Evolutionary conservation across 2,888 invertebrate genomes (phyloP).

Genomic region (Himalopsyche tibetana): DNA sequence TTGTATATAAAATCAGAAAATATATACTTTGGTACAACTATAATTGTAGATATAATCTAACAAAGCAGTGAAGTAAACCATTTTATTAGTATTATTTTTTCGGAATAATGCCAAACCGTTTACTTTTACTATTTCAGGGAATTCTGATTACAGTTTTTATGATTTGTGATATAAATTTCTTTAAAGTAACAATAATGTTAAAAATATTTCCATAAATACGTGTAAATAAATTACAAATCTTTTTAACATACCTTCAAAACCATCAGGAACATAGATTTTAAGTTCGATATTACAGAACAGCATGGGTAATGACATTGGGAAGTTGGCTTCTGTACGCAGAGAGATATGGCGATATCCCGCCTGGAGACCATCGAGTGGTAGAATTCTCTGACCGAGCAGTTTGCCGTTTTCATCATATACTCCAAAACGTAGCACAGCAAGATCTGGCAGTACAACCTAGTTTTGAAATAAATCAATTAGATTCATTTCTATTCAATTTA

Average conservation of each 20-base stretch:
- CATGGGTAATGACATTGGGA: conserved; percentile 99
- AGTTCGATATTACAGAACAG: conserved; percentile 99
- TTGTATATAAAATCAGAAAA: too few relatives aligned
- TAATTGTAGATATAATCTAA: too few relatives aligned
- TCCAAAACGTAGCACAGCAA: conserved; percentile 97
- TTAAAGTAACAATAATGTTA: too few relatives aligned
- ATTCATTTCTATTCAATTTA: too few relatives aligned
- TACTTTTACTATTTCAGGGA: too few relatives aligned
- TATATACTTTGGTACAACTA: too few relatives aligned
- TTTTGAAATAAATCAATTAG: conserved; percentile 17
- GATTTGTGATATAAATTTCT: too few relatives aligned
- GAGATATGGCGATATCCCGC: conserved; percentile 99
- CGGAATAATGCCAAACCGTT: too few relatives aligned
- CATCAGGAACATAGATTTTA: conserved; percentile 99
- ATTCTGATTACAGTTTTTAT: too few relatives aligned
- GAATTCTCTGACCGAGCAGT: conserved; percentile 96
- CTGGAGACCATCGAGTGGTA: conserved; percentile 98
- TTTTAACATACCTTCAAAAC: conserved; percentile 88
- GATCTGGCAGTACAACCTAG: conserved; percentile 96
- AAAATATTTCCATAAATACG: too few relatives aligned
- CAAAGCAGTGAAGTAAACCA: too few relatives aligned
- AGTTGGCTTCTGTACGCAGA: conserved; percentile 97
- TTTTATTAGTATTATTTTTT: too few relatives aligned
- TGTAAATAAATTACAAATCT: not conserved
- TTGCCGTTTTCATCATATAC: conserved; percentile 99